Percentiles rank a stretch among this genome's conserved stretches.
These are phyloP conservation scores for Drosophila auraria DNA, from an alignment of 1,140 invertebrate species.

Conservation along the genomic window DNA sequence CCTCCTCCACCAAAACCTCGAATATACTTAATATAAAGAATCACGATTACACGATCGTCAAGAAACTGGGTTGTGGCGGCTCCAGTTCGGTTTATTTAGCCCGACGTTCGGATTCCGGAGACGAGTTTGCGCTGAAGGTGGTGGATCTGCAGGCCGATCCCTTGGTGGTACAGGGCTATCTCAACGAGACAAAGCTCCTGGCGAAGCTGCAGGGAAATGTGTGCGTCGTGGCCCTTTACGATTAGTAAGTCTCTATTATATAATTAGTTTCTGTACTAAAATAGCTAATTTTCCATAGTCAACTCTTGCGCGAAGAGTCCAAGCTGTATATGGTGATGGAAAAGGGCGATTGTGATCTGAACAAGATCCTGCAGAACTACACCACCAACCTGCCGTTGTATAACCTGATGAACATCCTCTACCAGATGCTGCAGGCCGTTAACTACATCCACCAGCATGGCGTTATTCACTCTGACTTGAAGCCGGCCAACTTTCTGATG, in stretches of 20 bases:
- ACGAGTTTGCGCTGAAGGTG: conserved; percentile 81
- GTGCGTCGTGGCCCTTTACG: conserved; percentile 93
- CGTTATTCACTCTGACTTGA: conserved; percentile 98
- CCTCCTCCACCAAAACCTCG: background rate
- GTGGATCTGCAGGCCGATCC: conserved; percentile 91
- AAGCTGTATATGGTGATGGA: conserved; percentile 95
- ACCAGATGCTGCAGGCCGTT: conserved; percentile 96
- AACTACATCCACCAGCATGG: conserved; percentile 95
- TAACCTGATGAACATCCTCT: conserved; percentile 96
- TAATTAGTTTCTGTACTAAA: background rate
- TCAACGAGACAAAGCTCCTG: conserved; percentile 96
- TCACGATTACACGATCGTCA: conserved; percentile 68
- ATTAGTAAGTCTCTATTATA: conserved; percentile 90
- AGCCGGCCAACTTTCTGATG: conserved; percentile 98
- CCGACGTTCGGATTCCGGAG: conserved; percentile 51
- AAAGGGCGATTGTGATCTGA: conserved; percentile 95
- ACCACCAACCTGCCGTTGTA: conserved; percentile 88
- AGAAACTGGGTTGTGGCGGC: conserved; percentile 79
- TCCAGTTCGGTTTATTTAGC: conserved; percentile 81
- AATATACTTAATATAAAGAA: conserved; percentile 70
- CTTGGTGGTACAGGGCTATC: conserved; percentile 90
- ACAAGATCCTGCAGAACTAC: conserved; percentile 89
- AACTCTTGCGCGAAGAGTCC: conserved; percentile 87
- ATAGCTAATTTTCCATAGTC: conserved; percentile 62
- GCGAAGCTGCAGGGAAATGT: conserved; percentile 92